A percentile compares a stretch with the other conserved stretches of the same genome.
These are phyloP conservation scores for Rhopalosiphum nymphaeae DNA, from an alignment of 2,888 invertebrate genomes.

Conservation along the genomic window DNA sequence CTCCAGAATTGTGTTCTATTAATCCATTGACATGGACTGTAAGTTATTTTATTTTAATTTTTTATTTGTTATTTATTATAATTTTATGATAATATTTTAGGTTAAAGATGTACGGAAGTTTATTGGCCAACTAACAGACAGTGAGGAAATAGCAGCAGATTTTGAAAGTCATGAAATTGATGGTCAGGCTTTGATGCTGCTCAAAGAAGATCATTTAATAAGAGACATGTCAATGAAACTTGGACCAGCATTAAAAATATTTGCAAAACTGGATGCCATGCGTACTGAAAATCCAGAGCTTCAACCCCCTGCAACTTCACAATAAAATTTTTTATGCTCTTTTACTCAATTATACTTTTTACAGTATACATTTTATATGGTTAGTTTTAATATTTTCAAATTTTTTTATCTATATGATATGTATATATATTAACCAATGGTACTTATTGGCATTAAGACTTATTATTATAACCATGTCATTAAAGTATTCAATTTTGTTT, in stretches of 20 bases:
- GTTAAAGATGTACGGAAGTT: constrained; percentile 72
- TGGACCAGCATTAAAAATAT: constrained; percentile 95
- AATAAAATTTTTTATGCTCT: constrained; percentile 47
- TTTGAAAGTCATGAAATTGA: constrained; percentile 96
- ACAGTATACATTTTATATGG: constrained; percentile 1
- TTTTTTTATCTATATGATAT: not conserved
- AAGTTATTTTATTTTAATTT: constrained; percentile 68
- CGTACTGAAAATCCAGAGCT: constrained; percentile 70
- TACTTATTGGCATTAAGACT: constrained; percentile 43
- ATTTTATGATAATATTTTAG: constrained; percentile 49
- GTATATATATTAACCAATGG: not conserved
- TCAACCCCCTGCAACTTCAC: constrained; percentile 52
- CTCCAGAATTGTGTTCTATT: constrained; percentile 71
- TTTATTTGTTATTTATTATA: not conserved
- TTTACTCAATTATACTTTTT: not conserved
- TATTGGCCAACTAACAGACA: constrained; percentile 89
- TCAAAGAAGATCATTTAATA: constrained; percentile 95
- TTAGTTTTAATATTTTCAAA: constrained; percentile 24
- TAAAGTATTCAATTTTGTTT: constrained; percentile 26
- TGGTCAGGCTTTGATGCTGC: constrained; percentile 91
- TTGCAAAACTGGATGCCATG: constrained; percentile 90
- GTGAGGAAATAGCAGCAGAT: constrained; percentile 93
- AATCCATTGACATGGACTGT: constrained; percentile 79
- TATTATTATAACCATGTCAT: constrained; percentile 58
- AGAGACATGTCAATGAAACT: constrained; percentile 95